Base-by-base conservation (phyloP, 1,140 invertebrate species). In the Agrypnia vestita region DNA sequence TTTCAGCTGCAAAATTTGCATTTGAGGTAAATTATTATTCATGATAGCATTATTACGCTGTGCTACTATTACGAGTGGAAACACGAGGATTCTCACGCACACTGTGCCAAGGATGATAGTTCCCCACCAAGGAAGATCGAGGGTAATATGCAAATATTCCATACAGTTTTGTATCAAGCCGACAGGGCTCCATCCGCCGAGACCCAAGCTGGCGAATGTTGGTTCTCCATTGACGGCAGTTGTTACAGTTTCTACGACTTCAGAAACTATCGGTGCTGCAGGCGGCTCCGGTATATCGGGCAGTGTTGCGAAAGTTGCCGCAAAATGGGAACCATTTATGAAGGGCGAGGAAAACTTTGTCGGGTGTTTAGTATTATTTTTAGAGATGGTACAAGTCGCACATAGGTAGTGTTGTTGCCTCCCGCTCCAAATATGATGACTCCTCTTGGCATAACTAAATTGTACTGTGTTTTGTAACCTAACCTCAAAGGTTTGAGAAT, bases 51-150 rank as follows among this genome's bases (percentile, higher is more conserved):
- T 89, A 89, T 96, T 96, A 82, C 91, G 92, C 88, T 97, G 96
- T 4, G 94, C 87, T 71, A 92, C 87, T 64, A 98, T 92, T 0
- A 97, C 93, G 21, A 98, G 80, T 0, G 97, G 97, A 84, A 98
- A 97, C 84, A 98, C 89, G 0, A 92, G 74, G 0, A 92, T 82
- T 85, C 97, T 92, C 3, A 97, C 89, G 74, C 92, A 85, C 0
- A 95, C 15, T 4, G 97, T 98, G n/a, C 92, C 96, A 73, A 94
- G 85, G 6, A 93, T 88, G 85, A 99, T 98, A 12, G 95, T 86
- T 19, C 86, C 92, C 96, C 97, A 98, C 97, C 97, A 99, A 1
- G 97, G 97, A 13, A 98, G 62, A 84, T 93, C 94, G 13, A 90
- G 86, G 0, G 86, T 86, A 51, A 96, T 91, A 86, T 99, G 97